phyloP scores from a whole-genome alignment of 1,140 invertebrate species.

The Panagrolaimus sp. region DNA sequence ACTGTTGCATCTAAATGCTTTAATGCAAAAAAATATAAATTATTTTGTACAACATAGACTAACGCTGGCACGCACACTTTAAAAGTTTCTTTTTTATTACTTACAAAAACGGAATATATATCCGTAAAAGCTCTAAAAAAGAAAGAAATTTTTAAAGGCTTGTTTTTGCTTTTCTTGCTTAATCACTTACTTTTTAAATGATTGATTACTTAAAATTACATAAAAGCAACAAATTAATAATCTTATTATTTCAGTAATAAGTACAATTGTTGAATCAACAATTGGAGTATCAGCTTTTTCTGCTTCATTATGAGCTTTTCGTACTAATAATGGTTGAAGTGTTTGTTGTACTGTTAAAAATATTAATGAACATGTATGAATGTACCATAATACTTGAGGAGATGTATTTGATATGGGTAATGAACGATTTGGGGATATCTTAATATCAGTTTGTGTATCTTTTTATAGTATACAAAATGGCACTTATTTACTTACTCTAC shows the following conservation, averaged over 20 bases:
- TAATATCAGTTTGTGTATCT: too few species aligned
- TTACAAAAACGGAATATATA: constrained; percentile 24
- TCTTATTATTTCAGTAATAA: constrained; percentile 26
- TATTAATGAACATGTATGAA: constrained; percentile 31
- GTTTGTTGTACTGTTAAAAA: constrained; percentile 33
- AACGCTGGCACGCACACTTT: constrained; percentile 36
- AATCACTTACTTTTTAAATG: not conserved
- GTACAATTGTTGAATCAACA: constrained; percentile 20
- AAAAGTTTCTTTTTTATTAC: constrained; percentile 32
- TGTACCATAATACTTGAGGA: not conserved
- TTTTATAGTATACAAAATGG: too few species aligned
- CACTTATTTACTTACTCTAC: too few species aligned
- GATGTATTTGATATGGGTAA: not conserved
- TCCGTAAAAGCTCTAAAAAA: constrained; percentile 22
- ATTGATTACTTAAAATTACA: not conserved
- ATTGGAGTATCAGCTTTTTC: not conserved
- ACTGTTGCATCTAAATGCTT: constrained; percentile 36
- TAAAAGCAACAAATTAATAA: constrained; percentile 4
- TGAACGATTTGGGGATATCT: constrained; percentile 10
- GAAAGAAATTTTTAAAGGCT: constrained; percentile 16
- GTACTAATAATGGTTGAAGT: constrained; percentile 26
- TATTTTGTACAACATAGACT: constrained; percentile 42
- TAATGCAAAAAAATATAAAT: constrained; percentile 37
- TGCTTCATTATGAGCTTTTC: constrained; percentile 19
- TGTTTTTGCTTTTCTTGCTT: not conserved